Evolutionary conservation across 2,888 invertebrate genomes (phyloP).

Genomic region (Xestia ashworthii): DNA sequence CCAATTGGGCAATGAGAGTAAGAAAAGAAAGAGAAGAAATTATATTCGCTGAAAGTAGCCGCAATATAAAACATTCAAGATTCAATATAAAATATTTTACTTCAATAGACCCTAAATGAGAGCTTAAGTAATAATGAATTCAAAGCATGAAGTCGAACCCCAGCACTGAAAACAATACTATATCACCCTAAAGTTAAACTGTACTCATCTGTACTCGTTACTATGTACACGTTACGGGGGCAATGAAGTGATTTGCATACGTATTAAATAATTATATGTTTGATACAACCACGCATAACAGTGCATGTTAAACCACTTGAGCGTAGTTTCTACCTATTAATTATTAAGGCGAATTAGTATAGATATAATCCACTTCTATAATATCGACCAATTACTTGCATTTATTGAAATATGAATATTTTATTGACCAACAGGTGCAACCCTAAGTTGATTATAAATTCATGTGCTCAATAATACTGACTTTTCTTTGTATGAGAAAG

Average conservation of each 20-base stretch:
- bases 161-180: not conserved
- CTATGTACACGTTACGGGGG: slow-evolving; percentile 71
- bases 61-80: not conserved
- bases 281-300: slow-evolving; percentile 48
- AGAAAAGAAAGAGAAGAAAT: not conserved
- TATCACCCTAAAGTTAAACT: not conserved
- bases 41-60: not conserved
- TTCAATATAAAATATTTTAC: not conserved
- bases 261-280: slow-evolving; percentile 74
- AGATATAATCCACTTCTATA: slow-evolving; percentile 6
- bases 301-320: slow-evolving; percentile 52
- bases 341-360: slow-evolving; percentile 48
- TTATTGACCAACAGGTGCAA: slow-evolving; percentile 9
- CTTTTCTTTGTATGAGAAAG: not conserved
- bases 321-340: slow-evolving; percentile 39
- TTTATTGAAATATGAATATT: slow-evolving; percentile 39
- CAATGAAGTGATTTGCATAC: slow-evolving; percentile 85
- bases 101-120: not conserved
- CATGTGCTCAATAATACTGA: not conserved
- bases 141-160: not conserved
- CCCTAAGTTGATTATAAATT: slow-evolving; percentile 9
- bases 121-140: not conserved
- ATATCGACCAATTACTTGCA: slow-evolving; percentile 14
- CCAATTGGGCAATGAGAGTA: too few relatives aligned
- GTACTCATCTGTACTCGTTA: slow-evolving; percentile 71